A percentile compares a stretch with the other conserved stretches of the same genome.
Conservation (phyloP, 2,888 invertebrate genomes). For the Dioctria linearis region DNA sequence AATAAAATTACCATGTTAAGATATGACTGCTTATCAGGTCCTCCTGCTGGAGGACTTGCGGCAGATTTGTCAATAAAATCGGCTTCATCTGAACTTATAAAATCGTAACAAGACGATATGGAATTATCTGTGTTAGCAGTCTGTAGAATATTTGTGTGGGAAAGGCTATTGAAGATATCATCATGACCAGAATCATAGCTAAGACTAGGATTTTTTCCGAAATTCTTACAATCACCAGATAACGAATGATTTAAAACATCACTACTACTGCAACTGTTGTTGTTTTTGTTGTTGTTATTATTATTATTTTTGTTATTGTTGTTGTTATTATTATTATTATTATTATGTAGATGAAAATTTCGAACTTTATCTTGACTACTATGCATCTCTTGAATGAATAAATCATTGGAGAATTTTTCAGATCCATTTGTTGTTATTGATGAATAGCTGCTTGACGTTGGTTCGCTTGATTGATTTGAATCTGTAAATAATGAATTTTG, state of each 20-base stretch:
- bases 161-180: slow-evolving; percentile 65
- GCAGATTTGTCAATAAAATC: slow-evolving; percentile 57
- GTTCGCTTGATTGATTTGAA: not conserved
- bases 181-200: slow-evolving; percentile 69
- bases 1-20: slow-evolving; percentile 23
- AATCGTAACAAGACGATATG: slow-evolving; percentile 60
- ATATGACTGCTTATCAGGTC: not conserved
- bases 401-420: slow-evolving; percentile 21
- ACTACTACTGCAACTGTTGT: not conserved
- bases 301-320: not conserved
- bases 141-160: slow-evolving; percentile 68
- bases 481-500: slow-evolving; percentile 14
- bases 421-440: slow-evolving; percentile 28
- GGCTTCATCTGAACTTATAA: slow-evolving; percentile 59
- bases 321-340: not conserved
- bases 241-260: not conserved
- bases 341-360: not conserved
- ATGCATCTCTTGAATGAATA: not conserved
- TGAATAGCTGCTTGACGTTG: slow-evolving; percentile 39
- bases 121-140: slow-evolving; percentile 57
- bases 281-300: not conserved
- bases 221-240: not conserved
- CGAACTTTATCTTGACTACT: not conserved
- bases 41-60: slow-evolving; percentile 25
- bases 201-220: slow-evolving; percentile 60